phyloP scores from a whole-genome alignment of 2,113 vertebrate genomes.

The Cavia aperea region DNA sequence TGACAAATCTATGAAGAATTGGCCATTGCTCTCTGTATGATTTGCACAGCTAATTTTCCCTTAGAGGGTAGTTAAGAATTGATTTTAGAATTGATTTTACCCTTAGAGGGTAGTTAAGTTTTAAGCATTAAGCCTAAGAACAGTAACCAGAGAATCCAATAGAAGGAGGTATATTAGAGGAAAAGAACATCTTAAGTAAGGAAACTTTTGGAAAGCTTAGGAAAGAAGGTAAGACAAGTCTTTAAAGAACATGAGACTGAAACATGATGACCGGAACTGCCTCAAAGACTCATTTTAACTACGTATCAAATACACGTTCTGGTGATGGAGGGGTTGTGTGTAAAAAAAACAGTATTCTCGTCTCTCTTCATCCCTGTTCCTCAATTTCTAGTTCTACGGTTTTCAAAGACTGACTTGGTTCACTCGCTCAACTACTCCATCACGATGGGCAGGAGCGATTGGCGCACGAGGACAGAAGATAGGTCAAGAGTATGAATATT shows the following conservation, averaged over 20 bases:
- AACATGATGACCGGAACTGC: background rate
- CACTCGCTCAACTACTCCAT: background rate
- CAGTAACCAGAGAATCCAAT: background rate
- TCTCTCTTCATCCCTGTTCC: background rate
- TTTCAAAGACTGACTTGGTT: background rate
- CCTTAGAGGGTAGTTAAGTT: background rate
- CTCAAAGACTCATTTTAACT: slow-evolving; percentile 36
- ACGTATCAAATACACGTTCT: background rate
- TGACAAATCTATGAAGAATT: slow-evolving; percentile 3
- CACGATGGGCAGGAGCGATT: background rate
- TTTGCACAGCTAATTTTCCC: background rate
- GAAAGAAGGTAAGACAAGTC: background rate
- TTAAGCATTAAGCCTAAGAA: slow-evolving; percentile 1
- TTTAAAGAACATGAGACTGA: background rate
- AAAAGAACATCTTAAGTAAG: background rate
- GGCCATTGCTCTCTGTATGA: background rate
- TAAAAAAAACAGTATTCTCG: background rate
- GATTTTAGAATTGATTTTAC: background rate
- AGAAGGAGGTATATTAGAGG: background rate
- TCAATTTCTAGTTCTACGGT: background rate
- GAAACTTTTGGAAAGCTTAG: background rate
- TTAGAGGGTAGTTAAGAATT: background rate
- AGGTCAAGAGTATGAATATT: background rate
- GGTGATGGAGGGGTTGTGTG: background rate
- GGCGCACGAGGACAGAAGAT: background rate